phyloP scores from a whole-genome alignment of 2,888 invertebrate genomes.

The Spilarctia lutea region DNA sequence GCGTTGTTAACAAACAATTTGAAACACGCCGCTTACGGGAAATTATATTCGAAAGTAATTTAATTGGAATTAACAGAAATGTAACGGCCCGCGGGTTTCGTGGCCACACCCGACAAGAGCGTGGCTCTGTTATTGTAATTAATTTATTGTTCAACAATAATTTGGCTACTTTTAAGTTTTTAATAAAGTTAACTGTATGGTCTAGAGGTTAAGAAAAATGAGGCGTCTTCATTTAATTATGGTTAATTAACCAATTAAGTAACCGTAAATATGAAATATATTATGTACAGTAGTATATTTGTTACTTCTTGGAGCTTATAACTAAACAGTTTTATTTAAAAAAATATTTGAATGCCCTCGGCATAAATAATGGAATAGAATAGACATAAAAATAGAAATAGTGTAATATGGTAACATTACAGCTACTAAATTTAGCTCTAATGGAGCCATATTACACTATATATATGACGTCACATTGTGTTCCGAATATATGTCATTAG shows the following conservation, averaged over 20 bases:
- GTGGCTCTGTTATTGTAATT: slow-evolving; percentile 8
- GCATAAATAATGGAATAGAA: no score
- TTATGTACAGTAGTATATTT: background rate
- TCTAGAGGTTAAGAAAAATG: background rate
- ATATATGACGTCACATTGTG: background rate
- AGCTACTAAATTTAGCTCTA: no score
- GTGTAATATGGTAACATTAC: no score
- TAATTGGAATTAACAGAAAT: slow-evolving; percentile 45
- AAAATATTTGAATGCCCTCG: background rate
- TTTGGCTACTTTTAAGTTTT: slow-evolving; percentile 6
- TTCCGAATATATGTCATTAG: background rate
- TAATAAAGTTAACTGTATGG: background rate
- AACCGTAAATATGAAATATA: background rate
- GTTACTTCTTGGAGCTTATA: background rate
- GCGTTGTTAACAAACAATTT: slow-evolving; percentile 54
- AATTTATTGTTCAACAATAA: slow-evolving; percentile 19
- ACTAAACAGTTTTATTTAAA: background rate
- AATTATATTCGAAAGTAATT: slow-evolving; percentile 52
- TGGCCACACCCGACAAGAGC: slow-evolving; percentile 22
- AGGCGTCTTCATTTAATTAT: background rate
- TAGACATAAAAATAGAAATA: no score
- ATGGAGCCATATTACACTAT: background rate
- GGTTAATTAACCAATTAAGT: background rate
- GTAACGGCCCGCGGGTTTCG: slow-evolving; percentile 29
- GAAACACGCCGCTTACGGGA: slow-evolving; percentile 39